Evolutionary conservation across 2,797 vertebrate genomes (phyloP), one percentile per base, ranked within the genome.

Genomic region (Danionella dracula): DNA sequence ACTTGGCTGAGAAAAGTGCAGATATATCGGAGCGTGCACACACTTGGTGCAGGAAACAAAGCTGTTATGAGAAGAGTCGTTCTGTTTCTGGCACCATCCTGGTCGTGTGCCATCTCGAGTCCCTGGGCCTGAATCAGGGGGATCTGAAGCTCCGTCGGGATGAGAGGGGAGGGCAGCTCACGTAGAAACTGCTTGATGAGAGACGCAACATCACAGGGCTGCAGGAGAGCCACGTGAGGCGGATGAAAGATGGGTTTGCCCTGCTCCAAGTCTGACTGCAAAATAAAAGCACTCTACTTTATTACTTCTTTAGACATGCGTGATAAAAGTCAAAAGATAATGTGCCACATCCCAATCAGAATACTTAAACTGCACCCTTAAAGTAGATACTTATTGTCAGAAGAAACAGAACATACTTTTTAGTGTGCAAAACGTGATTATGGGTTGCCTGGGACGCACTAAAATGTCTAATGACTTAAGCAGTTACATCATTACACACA

Each of bases 111-210:
- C 1, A 60, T 44, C 21, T 60, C 69, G 4, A 71, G 49, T 2
- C 75, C 73, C 71, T 85, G 86, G 6, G 79, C 77, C 8, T 79
- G 83, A 48, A 82, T 84, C 37, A 88, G 65, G 0, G 81, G 70
- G 1, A 60, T 72, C 71, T 83, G 85, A 1, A 87, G 75, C 13
- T 75, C 77, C 0, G 37, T 16, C 0, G 82, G 76, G 15, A 87
- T 76, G 29, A 87, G 75, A 2, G 86, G 83, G 12, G 73, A 66
- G 0, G 81, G 82, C 19, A 86, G 66, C 48, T 82, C 82, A 1
- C 85, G 70, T 17, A 86, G 67, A 55, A 87, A 87, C 66, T 83
- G 82, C 68, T 88, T 87, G 19, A 87, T 46, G 10, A 87, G 58
- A 0, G 79, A 75, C 0, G 85, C 83, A 1, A 85, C 76, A 0